Evolutionary conservation across 2,888 invertebrate genomes (phyloP).

Genomic region (Clistopyga incitator): DNA sequence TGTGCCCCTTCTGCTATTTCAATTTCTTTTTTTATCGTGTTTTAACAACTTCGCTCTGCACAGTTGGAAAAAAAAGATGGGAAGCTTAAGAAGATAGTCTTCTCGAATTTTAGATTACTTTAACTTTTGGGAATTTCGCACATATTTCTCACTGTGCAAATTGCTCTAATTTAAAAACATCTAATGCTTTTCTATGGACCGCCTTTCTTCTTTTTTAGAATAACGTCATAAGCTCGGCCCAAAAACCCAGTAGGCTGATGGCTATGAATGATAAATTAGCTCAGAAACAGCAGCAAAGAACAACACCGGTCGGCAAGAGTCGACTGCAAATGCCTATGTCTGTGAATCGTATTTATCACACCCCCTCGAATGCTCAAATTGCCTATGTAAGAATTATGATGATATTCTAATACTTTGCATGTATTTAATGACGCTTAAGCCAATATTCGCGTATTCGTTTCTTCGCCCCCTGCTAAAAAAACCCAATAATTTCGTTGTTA

Average conservation of each 20-base stretch:
- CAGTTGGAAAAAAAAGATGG: neutral
- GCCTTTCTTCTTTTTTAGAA: slow-evolving; percentile 73
- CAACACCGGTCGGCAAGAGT: slow-evolving; percentile 78
- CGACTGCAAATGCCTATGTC: slow-evolving; percentile 76
- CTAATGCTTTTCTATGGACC: slow-evolving; percentile 18
- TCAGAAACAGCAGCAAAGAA: slow-evolving; percentile 72
- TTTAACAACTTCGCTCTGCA: neutral
- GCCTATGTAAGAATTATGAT: slow-evolving; percentile 53
- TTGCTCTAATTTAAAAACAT: neutral
- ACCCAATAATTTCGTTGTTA: neutral
- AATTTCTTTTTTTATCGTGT: neutral
- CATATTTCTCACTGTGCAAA: neutral
- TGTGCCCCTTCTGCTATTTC: neutral
- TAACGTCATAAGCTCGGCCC: slow-evolving; percentile 65
- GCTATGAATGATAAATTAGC: slow-evolving; percentile 69
- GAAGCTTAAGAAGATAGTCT: neutral
- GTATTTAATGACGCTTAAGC: slow-evolving; percentile 12
- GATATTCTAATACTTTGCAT: slow-evolving; percentile 26
- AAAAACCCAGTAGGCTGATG: slow-evolving; percentile 69
- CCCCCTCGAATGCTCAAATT: slow-evolving; percentile 74
- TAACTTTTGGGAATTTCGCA: neutral
- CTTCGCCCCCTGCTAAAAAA: neutral
- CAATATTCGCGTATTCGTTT: neutral
- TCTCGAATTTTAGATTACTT: neutral
- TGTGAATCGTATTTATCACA: slow-evolving; percentile 75